phyloP scores from a whole-genome alignment of 2,113 vertebrate genomes.

The Brevimyrus niger region DNA sequence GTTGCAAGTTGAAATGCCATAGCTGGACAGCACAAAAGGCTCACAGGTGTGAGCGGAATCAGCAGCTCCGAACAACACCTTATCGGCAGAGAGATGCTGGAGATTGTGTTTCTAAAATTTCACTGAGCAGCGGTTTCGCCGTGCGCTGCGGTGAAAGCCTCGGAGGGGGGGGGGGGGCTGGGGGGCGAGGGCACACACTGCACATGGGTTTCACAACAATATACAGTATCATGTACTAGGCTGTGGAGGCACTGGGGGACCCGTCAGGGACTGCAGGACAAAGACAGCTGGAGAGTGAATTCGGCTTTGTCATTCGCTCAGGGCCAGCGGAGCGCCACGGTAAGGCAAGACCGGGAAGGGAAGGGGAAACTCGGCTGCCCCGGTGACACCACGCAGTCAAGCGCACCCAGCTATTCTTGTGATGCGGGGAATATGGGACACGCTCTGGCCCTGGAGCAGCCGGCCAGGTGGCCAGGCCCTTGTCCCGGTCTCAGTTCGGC shows the following conservation, averaged over 20 bases:
- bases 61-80: slow-evolving; percentile 41
- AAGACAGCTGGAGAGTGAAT: slow-evolving; percentile 26
- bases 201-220: slow-evolving; percentile 26
- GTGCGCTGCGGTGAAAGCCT: background rate
- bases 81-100: slow-evolving; percentile 51
- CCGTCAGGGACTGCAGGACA: slow-evolving; percentile 34
- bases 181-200: slow-evolving; percentile 11
- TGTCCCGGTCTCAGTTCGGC: background rate
- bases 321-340: slow-evolving; percentile 35
- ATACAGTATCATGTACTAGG: slow-evolving; percentile 35
- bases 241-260: slow-evolving; percentile 27
- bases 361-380: slow-evolving; percentile 24
- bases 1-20: slow-evolving; percentile 51
- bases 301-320: slow-evolving; percentile 39
- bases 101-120: slow-evolving; percentile 51
- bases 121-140: slow-evolving; percentile 22
- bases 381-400: slow-evolving; percentile 31
- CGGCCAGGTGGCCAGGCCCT: slow-evolving; percentile 38
- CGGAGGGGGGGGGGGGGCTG: slow-evolving; percentile 5
- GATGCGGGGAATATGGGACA: slow-evolving; percentile 22
- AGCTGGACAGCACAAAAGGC: slow-evolving; percentile 46
- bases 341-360: slow-evolving; percentile 26
- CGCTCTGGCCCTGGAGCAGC: slow-evolving; percentile 31
- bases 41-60: slow-evolving; percentile 59
- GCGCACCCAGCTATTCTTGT: slow-evolving; percentile 37